phyloP scores from a whole-genome alignment of 2,797 vertebrate species.

The Mus caroli region DNA sequence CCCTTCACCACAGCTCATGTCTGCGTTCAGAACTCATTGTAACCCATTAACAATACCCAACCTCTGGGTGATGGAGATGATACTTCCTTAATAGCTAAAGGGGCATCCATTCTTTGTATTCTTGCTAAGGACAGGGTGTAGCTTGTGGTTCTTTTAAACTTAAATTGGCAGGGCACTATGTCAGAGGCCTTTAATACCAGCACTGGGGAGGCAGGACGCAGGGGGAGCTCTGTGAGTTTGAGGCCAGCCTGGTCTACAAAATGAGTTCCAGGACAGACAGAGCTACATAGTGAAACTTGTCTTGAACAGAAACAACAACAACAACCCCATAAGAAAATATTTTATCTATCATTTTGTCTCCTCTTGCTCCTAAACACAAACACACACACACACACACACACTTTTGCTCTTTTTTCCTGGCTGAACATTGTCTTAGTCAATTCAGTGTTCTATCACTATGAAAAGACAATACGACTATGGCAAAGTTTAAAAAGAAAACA shows the following conservation, averaged over 20 bases:
- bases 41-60: neutral
- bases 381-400: neutral
- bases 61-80: neutral
- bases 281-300: neutral
- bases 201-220: neutral
- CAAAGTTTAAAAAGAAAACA: neutral
- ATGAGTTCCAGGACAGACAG: neutral
- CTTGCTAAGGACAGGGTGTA: constrained; percentile 36
- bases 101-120: constrained; percentile 6
- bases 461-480: neutral
- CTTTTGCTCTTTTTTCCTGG: neutral
- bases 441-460: neutral
- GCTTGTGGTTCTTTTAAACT: constrained; percentile 38
- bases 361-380: neutral
- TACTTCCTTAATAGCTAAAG: constrained; percentile 28
- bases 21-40: neutral
- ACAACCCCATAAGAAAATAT: neutral
- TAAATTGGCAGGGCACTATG: neutral
- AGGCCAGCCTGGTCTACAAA: neutral
- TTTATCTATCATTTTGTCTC: neutral
- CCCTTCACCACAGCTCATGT: neutral
- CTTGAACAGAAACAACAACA: neutral
- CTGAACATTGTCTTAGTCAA: neutral
- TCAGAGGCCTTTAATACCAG: neutral
- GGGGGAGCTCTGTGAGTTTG: neutral